phyloP scores from a whole-genome alignment of 1,140 invertebrate species.

The Tetramorium parvispinum region DNA sequence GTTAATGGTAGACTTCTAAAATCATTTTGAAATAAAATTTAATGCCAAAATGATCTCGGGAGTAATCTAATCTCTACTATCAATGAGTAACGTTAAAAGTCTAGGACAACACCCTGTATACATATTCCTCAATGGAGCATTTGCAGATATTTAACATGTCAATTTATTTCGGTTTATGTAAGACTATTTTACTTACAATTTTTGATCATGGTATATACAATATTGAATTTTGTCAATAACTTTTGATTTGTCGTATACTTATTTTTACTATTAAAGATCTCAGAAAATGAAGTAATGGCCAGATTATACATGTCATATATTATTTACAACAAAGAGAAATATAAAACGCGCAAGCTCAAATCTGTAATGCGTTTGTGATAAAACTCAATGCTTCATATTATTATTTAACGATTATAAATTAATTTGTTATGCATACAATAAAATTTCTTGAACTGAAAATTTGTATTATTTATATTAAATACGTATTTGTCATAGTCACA shows the following conservation, averaged over 20 bases:
- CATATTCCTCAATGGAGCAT: background rate
- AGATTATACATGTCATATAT: constrained; percentile 9
- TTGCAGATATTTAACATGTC: constrained; percentile 15
- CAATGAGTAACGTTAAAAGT: background rate
- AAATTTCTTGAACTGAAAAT: constrained; percentile 3
- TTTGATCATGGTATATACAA: constrained; percentile 12
- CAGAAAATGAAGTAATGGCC: constrained; percentile 17
- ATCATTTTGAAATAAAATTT: background rate
- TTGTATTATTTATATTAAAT: background rate
- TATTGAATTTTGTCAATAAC: background rate
- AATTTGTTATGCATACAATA: constrained; percentile 10
- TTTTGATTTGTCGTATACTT: background rate
- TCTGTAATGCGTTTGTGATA: background rate
- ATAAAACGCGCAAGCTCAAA: constrained; percentile 2
- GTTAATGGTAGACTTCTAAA: background rate
- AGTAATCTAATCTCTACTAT: background rate
- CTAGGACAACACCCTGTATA: background rate
- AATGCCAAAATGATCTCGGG: background rate
- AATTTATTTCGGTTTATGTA: constrained; percentile 30
- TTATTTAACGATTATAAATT: background rate
- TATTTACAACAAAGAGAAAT: constrained; percentile 12
- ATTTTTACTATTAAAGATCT: constrained; percentile 39
- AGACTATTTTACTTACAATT: constrained; percentile 28
- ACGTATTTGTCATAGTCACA: background rate
- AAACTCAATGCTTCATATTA: background rate